These are phyloP conservation scores for Alitta virens DNA, from an alignment of 2,888 invertebrate species.

Conservation along the genomic window DNA sequence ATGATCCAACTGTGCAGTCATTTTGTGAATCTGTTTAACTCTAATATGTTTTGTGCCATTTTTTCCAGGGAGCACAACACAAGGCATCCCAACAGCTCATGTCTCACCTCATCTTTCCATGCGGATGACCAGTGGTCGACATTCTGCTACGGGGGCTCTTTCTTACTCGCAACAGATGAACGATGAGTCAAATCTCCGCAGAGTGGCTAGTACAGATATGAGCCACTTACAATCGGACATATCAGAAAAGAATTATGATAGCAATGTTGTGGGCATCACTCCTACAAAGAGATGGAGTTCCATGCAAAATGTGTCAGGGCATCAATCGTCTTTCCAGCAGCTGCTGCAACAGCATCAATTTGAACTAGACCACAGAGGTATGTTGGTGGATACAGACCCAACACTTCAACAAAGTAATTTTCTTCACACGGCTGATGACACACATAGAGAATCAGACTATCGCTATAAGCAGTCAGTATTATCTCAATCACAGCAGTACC, in stretches of 20 bases:
- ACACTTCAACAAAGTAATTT: background rate
- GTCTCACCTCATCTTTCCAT: slow-evolving; percentile 13
- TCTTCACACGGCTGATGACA: background rate
- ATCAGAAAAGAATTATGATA: background rate
- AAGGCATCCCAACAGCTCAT: slow-evolving; percentile 19
- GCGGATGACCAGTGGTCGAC: background rate
- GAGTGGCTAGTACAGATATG: background rate
- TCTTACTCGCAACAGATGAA: background rate
- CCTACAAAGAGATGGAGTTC: background rate
- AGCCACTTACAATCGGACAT: background rate
- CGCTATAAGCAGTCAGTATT: background rate
- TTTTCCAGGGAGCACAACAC: too few species aligned
- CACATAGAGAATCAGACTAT: too few species aligned
- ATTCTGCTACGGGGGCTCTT: background rate
- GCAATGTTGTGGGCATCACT: background rate
- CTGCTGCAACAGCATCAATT: too few species aligned
- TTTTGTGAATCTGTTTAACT: too few species aligned
- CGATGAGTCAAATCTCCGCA: background rate
- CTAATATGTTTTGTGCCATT: too few species aligned
- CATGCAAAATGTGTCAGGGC: background rate
- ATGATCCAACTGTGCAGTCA: too few species aligned
- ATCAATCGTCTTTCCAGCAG: too few species aligned
- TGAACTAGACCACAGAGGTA: background rate
- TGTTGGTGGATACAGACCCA: background rate
- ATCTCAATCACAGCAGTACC: background rate